Conservation (phyloP, 2,888 invertebrate genomes). For the Caenorhabditis imperialis region DNA sequence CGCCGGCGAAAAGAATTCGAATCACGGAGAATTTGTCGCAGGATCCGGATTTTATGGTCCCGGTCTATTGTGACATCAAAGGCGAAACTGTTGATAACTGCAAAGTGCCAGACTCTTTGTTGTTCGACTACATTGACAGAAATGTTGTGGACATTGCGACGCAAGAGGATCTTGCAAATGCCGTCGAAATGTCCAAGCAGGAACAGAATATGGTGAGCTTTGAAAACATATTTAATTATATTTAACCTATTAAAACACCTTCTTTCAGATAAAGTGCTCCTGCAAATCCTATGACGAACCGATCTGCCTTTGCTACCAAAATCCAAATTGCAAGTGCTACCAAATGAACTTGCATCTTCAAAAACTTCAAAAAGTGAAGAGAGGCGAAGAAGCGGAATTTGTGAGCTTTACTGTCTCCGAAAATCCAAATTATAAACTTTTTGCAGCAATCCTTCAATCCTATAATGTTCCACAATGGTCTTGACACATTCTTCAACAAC, state of each 20-base stretch:
- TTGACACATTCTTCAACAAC: neutral
- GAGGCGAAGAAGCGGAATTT: slow-evolving; percentile 1
- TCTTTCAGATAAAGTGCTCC: slow-evolving; percentile 2
- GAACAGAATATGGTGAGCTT: neutral
- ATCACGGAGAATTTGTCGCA: neutral
- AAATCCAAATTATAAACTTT: neutral
- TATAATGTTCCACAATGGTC: neutral
- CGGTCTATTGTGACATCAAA: slow-evolving; percentile 11
- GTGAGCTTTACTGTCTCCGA: no score
- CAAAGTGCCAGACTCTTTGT: neutral
- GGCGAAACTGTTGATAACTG: neutral
- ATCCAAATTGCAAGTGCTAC: slow-evolving; percentile 3
- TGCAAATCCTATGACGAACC: neutral
- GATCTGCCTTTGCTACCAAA: neutral
- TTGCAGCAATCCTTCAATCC: slow-evolving; percentile 20
- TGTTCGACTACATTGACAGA: slow-evolving; percentile 11
- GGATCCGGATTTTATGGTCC: slow-evolving; percentile 4
- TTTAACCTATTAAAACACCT: neutral
- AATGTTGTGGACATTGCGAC: neutral
- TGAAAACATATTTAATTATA: neutral
- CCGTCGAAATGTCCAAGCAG: neutral
- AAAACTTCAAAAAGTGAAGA: neutral
- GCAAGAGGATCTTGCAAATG: neutral
- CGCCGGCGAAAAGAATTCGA: slow-evolving; percentile 8
- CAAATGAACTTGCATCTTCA: neutral